phyloP scores from a whole-genome alignment of 2,797 vertebrate species.

The Melopsittacus undulatus region DNA sequence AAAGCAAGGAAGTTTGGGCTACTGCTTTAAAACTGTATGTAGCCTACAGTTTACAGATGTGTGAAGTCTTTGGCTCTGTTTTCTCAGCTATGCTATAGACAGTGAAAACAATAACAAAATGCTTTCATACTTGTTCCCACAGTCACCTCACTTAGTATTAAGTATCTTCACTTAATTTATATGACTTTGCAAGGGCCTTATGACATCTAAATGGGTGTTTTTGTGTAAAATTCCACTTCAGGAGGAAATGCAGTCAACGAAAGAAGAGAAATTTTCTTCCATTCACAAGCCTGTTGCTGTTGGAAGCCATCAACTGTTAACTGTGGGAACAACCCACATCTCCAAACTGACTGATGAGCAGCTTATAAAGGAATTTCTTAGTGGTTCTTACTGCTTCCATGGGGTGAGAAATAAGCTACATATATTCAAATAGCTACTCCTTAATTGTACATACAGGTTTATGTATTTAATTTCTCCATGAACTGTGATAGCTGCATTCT shows the following conservation, averaged over 20 bases:
- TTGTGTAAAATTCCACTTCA: constrained; percentile 60
- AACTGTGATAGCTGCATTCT: neutral
- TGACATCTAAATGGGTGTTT: neutral
- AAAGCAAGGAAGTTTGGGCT: neutral
- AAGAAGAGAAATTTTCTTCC: constrained; percentile 90
- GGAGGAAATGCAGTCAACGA: constrained; percentile 83
- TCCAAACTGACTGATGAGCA: constrained; percentile 96
- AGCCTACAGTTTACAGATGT: neutral
- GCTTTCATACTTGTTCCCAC: neutral
- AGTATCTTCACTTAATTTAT: neutral
- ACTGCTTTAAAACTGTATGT: neutral
- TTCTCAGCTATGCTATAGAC: neutral
- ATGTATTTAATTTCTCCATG: neutral
- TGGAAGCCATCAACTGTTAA: constrained; percentile 87
- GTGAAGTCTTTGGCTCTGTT: neutral
- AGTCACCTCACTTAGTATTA: neutral
- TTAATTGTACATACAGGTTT: neutral
- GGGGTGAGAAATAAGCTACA: constrained; percentile 83
- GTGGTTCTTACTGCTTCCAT: constrained; percentile 96
- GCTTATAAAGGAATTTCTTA: constrained; percentile 96
- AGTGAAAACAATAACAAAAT: neutral
- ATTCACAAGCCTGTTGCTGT: constrained; percentile 92
- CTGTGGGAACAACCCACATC: constrained; percentile 95
- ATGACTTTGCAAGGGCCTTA: neutral
- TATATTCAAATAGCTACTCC: neutral